These are phyloP conservation scores for Pseudobourletiella spinata DNA, from an alignment of 1,140 invertebrate species.

Conservation along the genomic window DNA sequence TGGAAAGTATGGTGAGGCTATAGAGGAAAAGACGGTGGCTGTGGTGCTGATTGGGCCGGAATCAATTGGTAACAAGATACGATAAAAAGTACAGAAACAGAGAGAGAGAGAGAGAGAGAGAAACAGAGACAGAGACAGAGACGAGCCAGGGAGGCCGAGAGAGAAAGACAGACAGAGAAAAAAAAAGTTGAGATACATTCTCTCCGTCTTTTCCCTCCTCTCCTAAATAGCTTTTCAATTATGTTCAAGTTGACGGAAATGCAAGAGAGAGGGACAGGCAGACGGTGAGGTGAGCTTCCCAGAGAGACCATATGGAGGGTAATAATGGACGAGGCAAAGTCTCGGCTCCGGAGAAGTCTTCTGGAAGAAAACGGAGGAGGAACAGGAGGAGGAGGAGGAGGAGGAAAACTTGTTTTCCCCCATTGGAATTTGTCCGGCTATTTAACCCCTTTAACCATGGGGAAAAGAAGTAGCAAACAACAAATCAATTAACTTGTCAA, in stretches of 20 bases:
- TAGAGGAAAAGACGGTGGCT: background rate
- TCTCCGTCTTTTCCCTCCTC: background rate
- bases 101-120: background rate
- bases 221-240: slow-evolving; percentile 9
- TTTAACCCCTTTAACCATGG: slow-evolving; percentile 5
- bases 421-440: slow-evolving; percentile 3
- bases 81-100: background rate
- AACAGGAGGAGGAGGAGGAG: background rate
- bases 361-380: background rate
- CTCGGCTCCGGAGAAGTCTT: too few relatives aligned
- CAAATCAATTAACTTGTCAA: slow-evolving; percentile 17
- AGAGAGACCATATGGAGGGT: too few relatives aligned
- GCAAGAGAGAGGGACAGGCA: background rate
- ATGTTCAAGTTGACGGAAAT: slow-evolving; percentile 1
- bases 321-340: too few relatives aligned
- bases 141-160: background rate
- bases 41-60: background rate
- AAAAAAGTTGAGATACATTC: background rate
- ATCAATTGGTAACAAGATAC: background rate
- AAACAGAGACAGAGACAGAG: background rate
- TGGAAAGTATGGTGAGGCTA: background rate
- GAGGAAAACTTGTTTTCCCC: background rate
- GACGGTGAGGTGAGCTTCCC: background rate
- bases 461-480: slow-evolving; percentile 7
- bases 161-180: background rate